Evolutionary conservation across 1,140 invertebrate species (phyloP).

Genomic region (Nasonia vitripennis): DNA sequence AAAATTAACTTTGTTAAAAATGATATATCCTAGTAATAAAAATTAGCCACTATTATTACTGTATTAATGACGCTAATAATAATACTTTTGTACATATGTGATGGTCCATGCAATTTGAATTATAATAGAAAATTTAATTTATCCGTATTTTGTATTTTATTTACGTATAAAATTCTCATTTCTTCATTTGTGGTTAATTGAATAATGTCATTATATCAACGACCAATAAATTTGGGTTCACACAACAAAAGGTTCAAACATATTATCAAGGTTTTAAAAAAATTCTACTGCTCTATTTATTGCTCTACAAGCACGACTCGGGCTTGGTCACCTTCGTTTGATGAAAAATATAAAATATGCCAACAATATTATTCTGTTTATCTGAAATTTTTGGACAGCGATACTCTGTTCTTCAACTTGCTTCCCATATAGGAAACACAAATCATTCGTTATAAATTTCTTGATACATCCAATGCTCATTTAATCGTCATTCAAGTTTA

Average conservation of each 20-base stretch:
- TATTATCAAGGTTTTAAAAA: slow-evolving; percentile 47
- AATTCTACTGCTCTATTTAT: slow-evolving; percentile 54
- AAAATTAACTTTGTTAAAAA: slow-evolving; percentile 32
- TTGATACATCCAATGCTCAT: background rate
- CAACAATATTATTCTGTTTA: slow-evolving; percentile 27
- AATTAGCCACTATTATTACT: slow-evolving; percentile 55
- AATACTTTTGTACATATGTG: slow-evolving; percentile 68
- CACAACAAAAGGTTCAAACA: slow-evolving; percentile 8
- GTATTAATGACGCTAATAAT: slow-evolving; percentile 63
- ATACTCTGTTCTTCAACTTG: background rate
- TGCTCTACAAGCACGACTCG: slow-evolving; percentile 46
- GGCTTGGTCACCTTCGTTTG: slow-evolving; percentile 1
- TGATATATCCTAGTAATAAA: slow-evolving; percentile 18
- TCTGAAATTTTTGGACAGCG: slow-evolving; percentile 13
- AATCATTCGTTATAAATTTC: background rate
- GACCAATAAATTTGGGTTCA: no score
- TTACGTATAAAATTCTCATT: no score
- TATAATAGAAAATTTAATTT: slow-evolving; percentile 64
- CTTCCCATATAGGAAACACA: background rate
- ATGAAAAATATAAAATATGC: slow-evolving; percentile 47
- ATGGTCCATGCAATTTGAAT: slow-evolving; percentile 63
- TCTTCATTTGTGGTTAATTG: no score
- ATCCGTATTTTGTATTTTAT: slow-evolving; percentile 22
- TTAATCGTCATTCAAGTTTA: background rate
- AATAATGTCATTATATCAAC: no score